These are phyloP conservation scores for Hesperophylax magnus DNA, from an alignment of 1,140 invertebrate genomes.

Conservation along the genomic window DNA sequence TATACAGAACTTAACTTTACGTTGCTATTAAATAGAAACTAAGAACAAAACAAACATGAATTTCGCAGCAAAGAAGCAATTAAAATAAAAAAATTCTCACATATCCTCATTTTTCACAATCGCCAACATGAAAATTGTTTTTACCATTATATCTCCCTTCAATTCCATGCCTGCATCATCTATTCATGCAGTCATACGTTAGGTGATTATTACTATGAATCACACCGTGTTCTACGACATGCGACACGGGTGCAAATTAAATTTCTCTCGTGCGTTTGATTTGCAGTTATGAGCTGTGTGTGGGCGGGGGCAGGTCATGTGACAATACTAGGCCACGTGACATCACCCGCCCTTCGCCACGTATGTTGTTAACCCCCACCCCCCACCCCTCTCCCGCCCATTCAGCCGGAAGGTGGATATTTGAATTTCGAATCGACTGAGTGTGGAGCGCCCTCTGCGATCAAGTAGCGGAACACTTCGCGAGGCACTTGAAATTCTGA, in stretches of 20 bases:
- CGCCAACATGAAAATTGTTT: not conserved
- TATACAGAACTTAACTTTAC: too few relatives aligned
- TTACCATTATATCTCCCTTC: not conserved
- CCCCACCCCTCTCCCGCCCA: not conserved
- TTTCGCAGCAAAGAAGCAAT: too few relatives aligned
- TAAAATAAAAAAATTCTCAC: not conserved
- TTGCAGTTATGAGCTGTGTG: conserved; percentile 11
- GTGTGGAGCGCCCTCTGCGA: conserved; percentile 28
- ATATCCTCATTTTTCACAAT: not conserved
- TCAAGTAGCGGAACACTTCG: conserved; percentile 45
- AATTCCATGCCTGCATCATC: not conserved
- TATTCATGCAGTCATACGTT: not conserved
- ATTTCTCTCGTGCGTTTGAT: conserved; percentile 25
- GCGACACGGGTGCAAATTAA: not conserved
- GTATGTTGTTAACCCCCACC: not conserved
- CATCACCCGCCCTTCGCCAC: not conserved
- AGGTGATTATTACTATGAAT: not conserved
- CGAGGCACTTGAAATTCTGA: conserved; percentile 30
- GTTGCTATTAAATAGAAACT: too few relatives aligned
- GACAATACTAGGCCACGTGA: conserved; percentile 35
- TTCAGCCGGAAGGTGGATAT: conserved; percentile 24
- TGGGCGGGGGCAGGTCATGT: not conserved
- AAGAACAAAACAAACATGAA: too few relatives aligned
- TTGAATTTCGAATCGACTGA: conserved; percentile 37
- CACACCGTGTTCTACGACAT: not conserved